Percentiles rank a stretch among this genome's conserved stretches.
Conservation (phyloP, 2,888 invertebrate genomes). For the Cephus runcator region DNA sequence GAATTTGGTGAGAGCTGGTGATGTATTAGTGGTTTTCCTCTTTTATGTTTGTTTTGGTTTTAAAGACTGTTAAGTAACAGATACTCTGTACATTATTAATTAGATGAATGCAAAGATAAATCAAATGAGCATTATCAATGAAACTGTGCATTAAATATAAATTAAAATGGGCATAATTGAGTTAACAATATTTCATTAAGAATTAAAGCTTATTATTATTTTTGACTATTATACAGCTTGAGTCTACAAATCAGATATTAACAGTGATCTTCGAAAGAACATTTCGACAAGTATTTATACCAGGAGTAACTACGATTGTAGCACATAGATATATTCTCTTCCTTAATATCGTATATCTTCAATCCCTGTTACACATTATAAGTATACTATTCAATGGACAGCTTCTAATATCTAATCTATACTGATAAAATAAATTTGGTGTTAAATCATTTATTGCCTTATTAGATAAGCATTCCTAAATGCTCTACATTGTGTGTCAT, state of each 20-base stretch:
- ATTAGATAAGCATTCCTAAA: background rate
- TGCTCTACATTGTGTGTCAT: background rate
- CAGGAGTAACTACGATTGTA: background rate
- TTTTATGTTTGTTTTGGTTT: background rate
- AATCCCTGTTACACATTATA: background rate
- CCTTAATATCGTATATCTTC: background rate
- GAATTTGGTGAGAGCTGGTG: background rate
- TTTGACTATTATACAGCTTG: background rate
- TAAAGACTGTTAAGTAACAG: background rate
- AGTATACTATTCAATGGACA: background rate
- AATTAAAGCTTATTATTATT: background rate
- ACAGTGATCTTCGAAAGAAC: background rate
- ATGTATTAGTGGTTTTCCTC: background rate
- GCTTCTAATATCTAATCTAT: background rate
- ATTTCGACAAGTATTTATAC: background rate
- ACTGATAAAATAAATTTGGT: background rate
- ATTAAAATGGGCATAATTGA: background rate
- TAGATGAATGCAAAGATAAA: background rate
- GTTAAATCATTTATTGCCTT: background rate
- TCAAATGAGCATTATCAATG: background rate
- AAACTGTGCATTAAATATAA: background rate
- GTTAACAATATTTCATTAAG: background rate
- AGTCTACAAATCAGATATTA: background rate
- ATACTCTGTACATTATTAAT: background rate
- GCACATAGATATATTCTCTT: background rate